A percentile compares a stretch with the other conserved stretches of the same genome.
These are phyloP conservation scores for Malacoraja senta DNA, from an alignment of 2,797 vertebrate genomes.

Conservation along the genomic window DNA sequence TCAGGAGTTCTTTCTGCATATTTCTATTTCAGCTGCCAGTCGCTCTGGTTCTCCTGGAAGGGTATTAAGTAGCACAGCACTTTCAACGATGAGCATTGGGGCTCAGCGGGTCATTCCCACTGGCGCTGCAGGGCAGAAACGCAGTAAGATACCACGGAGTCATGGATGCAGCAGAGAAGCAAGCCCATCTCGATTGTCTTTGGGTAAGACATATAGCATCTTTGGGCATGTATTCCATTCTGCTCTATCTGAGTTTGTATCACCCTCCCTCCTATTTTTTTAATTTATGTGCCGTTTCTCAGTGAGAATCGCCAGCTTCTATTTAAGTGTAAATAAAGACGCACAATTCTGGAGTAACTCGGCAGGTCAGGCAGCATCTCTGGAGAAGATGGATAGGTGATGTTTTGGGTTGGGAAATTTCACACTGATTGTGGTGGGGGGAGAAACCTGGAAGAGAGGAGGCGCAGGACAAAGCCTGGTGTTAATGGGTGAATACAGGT, in stretches of 20 bases:
- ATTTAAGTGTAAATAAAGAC: not conserved
- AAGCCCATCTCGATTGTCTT: slow-evolving; percentile 85
- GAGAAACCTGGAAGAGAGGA: no score
- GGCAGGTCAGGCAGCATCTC: no score
- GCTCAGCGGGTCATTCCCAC: slow-evolving; percentile 76
- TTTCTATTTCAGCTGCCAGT: slow-evolving; percentile 75
- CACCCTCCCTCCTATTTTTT: not conserved
- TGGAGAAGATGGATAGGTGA: no score
- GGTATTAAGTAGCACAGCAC: slow-evolving; percentile 80
- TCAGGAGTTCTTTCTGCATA: slow-evolving; percentile 39
- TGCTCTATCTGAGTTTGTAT: not conserved
- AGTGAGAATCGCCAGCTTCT: not conserved
- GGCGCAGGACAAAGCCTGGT: no score
- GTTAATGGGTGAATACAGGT: no score
- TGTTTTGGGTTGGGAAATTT: no score
- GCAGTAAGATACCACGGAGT: slow-evolving; percentile 91
- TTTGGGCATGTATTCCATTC: slow-evolving; percentile 16
- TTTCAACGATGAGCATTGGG: slow-evolving; percentile 83
- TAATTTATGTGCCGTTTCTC: not conserved
- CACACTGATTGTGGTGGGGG: no score
- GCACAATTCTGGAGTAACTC: no score
- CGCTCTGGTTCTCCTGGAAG: slow-evolving; percentile 92
- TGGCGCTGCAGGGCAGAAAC: slow-evolving; percentile 65
- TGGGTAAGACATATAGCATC: slow-evolving; percentile 66
- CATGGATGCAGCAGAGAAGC: slow-evolving; percentile 95